These are phyloP conservation scores for Thermophis baileyi DNA, from an alignment of 2,113 vertebrate genomes.

Conservation along the genomic window DNA sequence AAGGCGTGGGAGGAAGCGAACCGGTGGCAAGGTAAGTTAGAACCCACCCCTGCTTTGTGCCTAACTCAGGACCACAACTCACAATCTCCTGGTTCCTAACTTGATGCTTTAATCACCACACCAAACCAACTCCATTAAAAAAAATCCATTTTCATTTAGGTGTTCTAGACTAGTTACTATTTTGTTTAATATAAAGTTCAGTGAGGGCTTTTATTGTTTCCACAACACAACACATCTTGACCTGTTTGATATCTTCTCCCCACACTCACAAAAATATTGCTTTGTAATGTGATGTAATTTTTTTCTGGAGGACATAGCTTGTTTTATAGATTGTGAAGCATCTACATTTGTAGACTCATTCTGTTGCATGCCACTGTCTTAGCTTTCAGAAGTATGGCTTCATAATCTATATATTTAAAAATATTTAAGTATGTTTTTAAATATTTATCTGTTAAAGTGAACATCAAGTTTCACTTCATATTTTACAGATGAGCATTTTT, in stretches of 20 bases:
- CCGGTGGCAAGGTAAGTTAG: too few species aligned
- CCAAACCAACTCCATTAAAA: too few species aligned
- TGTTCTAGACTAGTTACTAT: background rate
- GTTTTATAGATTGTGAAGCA: slow-evolving; percentile 6
- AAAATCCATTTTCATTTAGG: background rate
- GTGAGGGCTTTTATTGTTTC: background rate
- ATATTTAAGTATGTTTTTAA: background rate
- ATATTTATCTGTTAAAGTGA: background rate
- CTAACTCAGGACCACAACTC: too few species aligned
- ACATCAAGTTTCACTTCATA: background rate
- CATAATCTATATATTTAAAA: background rate
- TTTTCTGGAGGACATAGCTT: slow-evolving; percentile 18
- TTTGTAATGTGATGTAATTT: background rate
- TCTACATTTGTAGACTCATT: background rate
- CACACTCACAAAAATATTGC: background rate
- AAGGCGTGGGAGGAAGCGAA: too few species aligned
- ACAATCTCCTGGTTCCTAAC: too few species aligned
- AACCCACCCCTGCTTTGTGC: too few species aligned
- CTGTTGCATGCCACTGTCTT: background rate
- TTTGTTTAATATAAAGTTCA: background rate
- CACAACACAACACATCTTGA: background rate
- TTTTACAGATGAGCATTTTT: background rate
- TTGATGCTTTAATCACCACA: too few species aligned
- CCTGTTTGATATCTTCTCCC: background rate
- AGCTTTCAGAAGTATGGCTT: background rate